A percentile compares a stretch with the other conserved stretches of the same genome.
phyloP scores from a whole-genome alignment of 2,888 invertebrate genomes.

The Notodonta dromedarius region DNA sequence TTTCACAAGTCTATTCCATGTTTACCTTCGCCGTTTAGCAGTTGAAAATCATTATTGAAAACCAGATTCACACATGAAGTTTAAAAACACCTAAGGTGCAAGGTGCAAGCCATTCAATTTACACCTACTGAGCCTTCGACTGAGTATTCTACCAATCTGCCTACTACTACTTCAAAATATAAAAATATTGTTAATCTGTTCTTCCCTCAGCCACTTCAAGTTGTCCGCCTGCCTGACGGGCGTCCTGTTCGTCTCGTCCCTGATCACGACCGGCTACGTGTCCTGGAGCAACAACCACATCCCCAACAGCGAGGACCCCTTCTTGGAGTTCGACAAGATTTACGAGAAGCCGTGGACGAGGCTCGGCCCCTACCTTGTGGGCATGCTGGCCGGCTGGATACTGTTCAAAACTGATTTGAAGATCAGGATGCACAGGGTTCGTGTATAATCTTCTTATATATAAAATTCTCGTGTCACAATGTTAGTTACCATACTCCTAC shows the following conservation, averaged over 20 bases:
- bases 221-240: constrained; percentile 87
- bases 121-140: too few relatives aligned
- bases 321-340: constrained; percentile 94
- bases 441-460: constrained; percentile 13
- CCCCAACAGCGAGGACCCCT: constrained; percentile 91
- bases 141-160: too few relatives aligned
- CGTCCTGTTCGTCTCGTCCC: constrained; percentile 89
- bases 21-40: too few relatives aligned
- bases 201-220: constrained; percentile 87
- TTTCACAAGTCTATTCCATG: too few relatives aligned
- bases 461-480: too few relatives aligned
- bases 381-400: constrained; percentile 93
- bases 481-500: too few relatives aligned
- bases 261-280: constrained; percentile 91
- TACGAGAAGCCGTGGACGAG: constrained; percentile 96
- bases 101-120: too few relatives aligned
- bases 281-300: constrained; percentile 91
- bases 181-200: background rate
- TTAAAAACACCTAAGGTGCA: too few relatives aligned
- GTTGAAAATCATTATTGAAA: too few relatives aligned
- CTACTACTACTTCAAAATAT: too few relatives aligned
- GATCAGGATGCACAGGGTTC: constrained; percentile 88
- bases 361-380: constrained; percentile 92
- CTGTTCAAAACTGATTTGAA: constrained; percentile 92
- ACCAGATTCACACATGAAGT: too few relatives aligned